Conservation (phyloP, 2,888 invertebrate genomes). For the Orthonevra nobilis region DNA sequence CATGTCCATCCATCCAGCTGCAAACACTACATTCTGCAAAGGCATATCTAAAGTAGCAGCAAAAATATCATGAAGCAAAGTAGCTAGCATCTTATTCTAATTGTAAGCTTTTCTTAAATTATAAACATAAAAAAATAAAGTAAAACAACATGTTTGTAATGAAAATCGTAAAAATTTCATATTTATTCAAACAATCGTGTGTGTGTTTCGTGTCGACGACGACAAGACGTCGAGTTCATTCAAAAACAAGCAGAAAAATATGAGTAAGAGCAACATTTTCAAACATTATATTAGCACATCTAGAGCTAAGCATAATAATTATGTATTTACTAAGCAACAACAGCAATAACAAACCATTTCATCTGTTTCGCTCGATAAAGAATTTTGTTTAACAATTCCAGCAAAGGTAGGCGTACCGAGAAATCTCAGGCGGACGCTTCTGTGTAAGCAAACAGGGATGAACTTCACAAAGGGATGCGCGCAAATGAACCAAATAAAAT, state of each 20-base stretch:
- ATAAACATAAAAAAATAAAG: no score
- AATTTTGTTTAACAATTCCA: slow-evolving; percentile 33
- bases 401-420: slow-evolving; percentile 34
- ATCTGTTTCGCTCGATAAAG: neutral
- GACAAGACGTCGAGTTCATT: neutral
- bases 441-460: slow-evolving; percentile 26
- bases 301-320: slow-evolving; percentile 30
- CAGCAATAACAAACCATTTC: slow-evolving; percentile 41
- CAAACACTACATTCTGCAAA: no score
- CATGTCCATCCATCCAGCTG: no score
- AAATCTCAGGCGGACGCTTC: slow-evolving; percentile 56
- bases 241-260: slow-evolving; percentile 17
- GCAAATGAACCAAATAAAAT: slow-evolving; percentile 57
- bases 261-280: slow-evolving; percentile 8
- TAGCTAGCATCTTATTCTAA: neutral
- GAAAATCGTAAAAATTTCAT: slow-evolving; percentile 30
- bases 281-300: slow-evolving; percentile 19
- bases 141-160: slow-evolving; percentile 8
- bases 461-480: slow-evolving; percentile 34
- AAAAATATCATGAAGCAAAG: neutral
- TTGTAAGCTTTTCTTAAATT: neutral
- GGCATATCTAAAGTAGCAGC: neutral
- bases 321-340: slow-evolving; percentile 38
- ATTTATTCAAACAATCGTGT: slow-evolving; percentile 33
- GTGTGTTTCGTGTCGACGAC: no score